Conservation (phyloP, 2,797 vertebrate species). For the Gastrophryne carolinensis region DNA sequence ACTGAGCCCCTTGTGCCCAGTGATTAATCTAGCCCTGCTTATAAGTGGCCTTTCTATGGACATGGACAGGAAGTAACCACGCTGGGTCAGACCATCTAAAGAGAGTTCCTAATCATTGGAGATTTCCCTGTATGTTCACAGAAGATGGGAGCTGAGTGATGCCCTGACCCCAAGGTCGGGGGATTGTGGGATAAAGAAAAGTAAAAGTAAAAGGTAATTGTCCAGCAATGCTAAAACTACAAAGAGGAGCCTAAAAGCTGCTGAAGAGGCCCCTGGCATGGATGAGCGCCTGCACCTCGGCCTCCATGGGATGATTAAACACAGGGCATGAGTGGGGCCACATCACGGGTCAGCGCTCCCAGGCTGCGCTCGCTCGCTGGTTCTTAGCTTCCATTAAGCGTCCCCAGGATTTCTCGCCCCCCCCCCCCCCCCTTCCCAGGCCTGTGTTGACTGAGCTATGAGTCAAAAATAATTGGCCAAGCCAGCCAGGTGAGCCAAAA, state of each 20-base stretch:
- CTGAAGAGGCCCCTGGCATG: slow-evolving; percentile 9
- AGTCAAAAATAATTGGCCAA: too few relatives aligned
- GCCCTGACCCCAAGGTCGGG: background rate
- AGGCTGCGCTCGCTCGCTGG: background rate
- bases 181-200: background rate
- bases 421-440: background rate
- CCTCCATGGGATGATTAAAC: slow-evolving; percentile 21
- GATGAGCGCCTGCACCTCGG: slow-evolving; percentile 12
- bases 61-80: too few relatives aligned
- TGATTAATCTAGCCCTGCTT: too few relatives aligned
- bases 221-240: background rate
- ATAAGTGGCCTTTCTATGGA: too few relatives aligned
- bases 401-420: background rate
- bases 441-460: background rate
- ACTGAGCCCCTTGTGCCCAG: too few relatives aligned
- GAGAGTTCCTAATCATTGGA: too few relatives aligned
- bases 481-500: too few relatives aligned
- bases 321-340: background rate
- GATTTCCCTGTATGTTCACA: too few relatives aligned
- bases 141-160: too few relatives aligned
- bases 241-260: background rate
- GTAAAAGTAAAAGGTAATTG: background rate
- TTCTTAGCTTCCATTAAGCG: slow-evolving; percentile 23
- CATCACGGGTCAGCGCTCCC: slow-evolving; percentile 32
- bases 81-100: too few relatives aligned